phyloP scores from a whole-genome alignment of 2,888 invertebrate genomes.

The Cryptus viduatorius region DNA sequence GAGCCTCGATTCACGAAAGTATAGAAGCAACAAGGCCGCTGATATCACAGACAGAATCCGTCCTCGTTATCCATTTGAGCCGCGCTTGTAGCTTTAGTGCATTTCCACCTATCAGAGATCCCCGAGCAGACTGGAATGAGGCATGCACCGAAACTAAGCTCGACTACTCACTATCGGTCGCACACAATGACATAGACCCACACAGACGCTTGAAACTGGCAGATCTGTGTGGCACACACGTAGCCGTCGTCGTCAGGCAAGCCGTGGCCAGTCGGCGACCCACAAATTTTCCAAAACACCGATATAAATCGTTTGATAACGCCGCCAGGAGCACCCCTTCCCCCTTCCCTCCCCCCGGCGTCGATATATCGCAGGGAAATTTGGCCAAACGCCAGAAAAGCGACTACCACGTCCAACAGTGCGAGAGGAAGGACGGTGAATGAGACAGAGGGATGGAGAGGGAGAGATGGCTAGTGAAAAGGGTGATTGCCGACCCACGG shows the following conservation, averaged over 20 bases:
- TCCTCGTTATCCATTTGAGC: conserved; percentile 43
- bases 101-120: conserved; percentile 25
- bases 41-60: conserved; percentile 40
- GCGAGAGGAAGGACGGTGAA: conserved; percentile 26
- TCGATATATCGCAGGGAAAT: conserved; percentile 78
- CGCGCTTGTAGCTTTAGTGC: conserved; percentile 21
- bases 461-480: conserved; percentile 53
- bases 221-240: conserved; percentile 11
- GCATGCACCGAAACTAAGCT: conserved; percentile 15
- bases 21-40: background rate
- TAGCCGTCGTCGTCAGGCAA: conserved; percentile 41
- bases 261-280: conserved; percentile 70
- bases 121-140: conserved; percentile 6
- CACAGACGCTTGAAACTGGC: conserved; percentile 20
- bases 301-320: conserved; percentile 82
- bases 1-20: conserved; percentile 37
- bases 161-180: conserved; percentile 29
- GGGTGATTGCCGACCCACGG: conserved; percentile 48
- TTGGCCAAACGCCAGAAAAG: conserved; percentile 77
- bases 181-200: background rate
- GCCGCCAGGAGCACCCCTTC: conserved; percentile 70
- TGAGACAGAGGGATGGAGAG: conserved; percentile 20
- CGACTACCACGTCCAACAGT: conserved; percentile 37
- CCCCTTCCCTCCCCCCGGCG: conserved; percentile 67
- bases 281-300: conserved; percentile 81